Evolutionary conservation across 2,797 vertebrate species (phyloP).

Genomic region (Bryconaethiops microstoma): DNA sequence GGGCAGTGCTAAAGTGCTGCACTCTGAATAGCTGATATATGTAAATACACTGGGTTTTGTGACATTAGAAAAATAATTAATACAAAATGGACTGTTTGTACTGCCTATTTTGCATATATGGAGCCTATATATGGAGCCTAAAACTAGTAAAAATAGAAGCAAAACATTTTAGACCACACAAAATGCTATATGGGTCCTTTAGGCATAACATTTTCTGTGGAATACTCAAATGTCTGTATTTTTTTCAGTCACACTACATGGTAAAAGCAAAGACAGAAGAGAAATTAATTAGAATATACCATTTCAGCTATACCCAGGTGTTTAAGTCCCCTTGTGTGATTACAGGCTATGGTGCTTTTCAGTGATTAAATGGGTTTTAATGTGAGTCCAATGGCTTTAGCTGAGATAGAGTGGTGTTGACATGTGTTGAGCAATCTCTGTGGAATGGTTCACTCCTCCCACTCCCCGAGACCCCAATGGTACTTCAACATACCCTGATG

Average conservation of each 20-base stretch:
- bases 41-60: background rate
- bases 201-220: background rate
- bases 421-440: constrained; percentile 44
- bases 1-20: too few relatives aligned
- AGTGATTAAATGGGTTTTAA: constrained; percentile 48
- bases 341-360: constrained; percentile 19
- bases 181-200: too few relatives aligned
- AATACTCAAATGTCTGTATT: background rate
- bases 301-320: constrained; percentile 22
- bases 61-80: too few relatives aligned
- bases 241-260: background rate
- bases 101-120: background rate
- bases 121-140: too few relatives aligned
- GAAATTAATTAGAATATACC: background rate
- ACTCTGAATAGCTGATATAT: too few relatives aligned
- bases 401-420: constrained; percentile 39
- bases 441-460: constrained; percentile 54
- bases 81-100: background rate
- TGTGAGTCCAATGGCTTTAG: constrained; percentile 36
- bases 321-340: constrained; percentile 9
- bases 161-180: too few relatives aligned
- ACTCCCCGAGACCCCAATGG: constrained; percentile 49
- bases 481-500: constrained; percentile 76
- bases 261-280: background rate
- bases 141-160: too few relatives aligned